Percentiles rank a stretch among this genome's conserved stretches.
These are phyloP conservation scores for Prionailurus viverrinus DNA, from an alignment of 2,113 vertebrate species.

Conservation along the genomic window DNA sequence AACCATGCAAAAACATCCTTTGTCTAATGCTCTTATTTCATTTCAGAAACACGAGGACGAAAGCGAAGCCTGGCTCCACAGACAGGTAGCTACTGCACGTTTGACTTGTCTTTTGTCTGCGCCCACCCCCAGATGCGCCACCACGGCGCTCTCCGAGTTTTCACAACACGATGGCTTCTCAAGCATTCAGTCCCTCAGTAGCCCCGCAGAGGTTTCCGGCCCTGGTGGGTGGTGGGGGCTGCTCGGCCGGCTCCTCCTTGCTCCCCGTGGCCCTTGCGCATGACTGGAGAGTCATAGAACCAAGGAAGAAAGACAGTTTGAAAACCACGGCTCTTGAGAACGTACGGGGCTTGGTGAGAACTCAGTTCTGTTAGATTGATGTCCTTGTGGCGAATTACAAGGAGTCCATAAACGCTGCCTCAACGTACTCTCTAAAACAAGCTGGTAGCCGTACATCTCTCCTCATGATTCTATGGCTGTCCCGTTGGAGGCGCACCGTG, in stretches of 20 bases:
- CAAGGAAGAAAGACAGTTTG: fast-evolving
- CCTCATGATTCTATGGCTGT: fast-evolving
- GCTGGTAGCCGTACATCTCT: no score
- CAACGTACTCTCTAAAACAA: fast-evolving
- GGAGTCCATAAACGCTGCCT: no score
- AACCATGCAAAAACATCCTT: fast-evolving
- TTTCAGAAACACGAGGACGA: conserved; percentile 98
- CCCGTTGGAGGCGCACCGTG: fast-evolving
- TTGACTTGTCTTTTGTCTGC: fast-evolving
- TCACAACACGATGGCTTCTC: fast-evolving
- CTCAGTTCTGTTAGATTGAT: neutral
- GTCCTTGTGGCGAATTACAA: neutral
- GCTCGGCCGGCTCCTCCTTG: fast-evolving
- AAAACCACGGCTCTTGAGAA: no score
- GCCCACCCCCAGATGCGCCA: fast-evolving
- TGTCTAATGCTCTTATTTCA: conserved; percentile 69
- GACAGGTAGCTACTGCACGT: conserved; percentile 90
- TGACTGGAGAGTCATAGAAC: neutral
- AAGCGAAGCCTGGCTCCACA: conserved; percentile 96
- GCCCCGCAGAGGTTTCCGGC: fast-evolving
- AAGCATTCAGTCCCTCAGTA: fast-evolving
- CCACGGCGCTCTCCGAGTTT: neutral
- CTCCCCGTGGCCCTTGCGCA: neutral
- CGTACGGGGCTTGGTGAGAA: fast-evolving
- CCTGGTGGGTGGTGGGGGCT: fast-evolving